Conservation (phyloP, 1,140 invertebrate species). For the Bombus pascuorum region DNA sequence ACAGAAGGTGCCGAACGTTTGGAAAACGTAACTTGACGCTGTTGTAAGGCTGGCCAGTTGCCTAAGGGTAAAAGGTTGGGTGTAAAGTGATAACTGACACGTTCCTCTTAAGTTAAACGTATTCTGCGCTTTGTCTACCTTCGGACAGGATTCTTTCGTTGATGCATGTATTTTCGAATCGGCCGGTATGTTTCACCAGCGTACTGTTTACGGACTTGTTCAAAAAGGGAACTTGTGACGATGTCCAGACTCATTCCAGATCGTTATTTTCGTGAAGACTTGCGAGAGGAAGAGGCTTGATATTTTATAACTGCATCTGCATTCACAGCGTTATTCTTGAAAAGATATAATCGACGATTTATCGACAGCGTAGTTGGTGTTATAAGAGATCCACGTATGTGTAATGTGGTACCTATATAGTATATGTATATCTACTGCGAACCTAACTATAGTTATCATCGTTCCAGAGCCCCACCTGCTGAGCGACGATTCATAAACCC, state of each 20-base stretch:
- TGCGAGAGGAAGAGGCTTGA: not conserved
- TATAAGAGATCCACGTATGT: not conserved
- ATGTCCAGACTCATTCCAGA: constrained; percentile 40
- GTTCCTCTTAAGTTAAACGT: not conserved
- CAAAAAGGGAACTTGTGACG: not conserved
- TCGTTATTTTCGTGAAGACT: not conserved
- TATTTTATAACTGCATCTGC: constrained; percentile 24
- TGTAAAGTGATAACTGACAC: constrained; percentile 34
- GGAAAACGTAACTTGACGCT: constrained; percentile 14
- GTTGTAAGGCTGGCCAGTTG: not conserved
- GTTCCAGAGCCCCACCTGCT: constrained; percentile 37
- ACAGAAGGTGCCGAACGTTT: not conserved
- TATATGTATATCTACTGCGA: not conserved
- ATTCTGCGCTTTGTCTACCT: constrained; percentile 22
- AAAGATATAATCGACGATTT: constrained; percentile 41
- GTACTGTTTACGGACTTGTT: constrained; percentile 31
- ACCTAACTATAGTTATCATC: constrained; percentile 19
- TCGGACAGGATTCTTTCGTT: not conserved
- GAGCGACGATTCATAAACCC: constrained; percentile 46
- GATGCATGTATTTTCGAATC: constrained; percentile 36
- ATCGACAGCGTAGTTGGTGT: not conserved
- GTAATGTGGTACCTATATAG: not conserved
- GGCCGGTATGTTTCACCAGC: not conserved
- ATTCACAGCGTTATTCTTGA: not conserved
- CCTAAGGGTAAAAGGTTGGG: constrained; percentile 17